A percentile compares a stretch with the other conserved stretches of the same genome.
These are phyloP conservation scores for Perizoma flavofasciatum DNA, from an alignment of 2,888 invertebrate species.

Conservation along the genomic window DNA sequence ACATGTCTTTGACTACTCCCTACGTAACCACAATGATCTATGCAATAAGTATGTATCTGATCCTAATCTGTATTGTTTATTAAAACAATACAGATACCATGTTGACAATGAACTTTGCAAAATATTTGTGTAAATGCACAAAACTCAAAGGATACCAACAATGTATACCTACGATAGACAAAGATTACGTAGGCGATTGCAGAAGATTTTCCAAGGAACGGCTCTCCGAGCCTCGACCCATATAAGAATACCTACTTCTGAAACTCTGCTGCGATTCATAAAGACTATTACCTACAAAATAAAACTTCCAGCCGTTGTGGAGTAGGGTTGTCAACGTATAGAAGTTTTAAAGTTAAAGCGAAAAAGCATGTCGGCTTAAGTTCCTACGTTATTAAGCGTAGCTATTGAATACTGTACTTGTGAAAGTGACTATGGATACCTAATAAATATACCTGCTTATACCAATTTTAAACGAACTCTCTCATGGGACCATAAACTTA, in stretches of 20 bases:
- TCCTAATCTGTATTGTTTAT: too few species aligned
- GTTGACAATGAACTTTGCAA: too few species aligned
- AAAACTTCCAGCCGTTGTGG: conserved; percentile 46
- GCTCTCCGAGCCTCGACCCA: conserved; percentile 44
- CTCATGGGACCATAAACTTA: too few species aligned
- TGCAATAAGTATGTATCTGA: too few species aligned
- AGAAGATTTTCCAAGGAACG: conserved; percentile 37
- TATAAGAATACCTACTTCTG: conserved; percentile 44
- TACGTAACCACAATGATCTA: too few species aligned
- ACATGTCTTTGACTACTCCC: too few species aligned
- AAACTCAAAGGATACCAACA: neutral
- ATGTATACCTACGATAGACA: too few species aligned
- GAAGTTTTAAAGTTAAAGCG: conserved; percentile 21
- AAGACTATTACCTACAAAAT: conserved; percentile 47
- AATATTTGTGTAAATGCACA: neutral
- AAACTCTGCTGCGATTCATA: conserved; percentile 47
- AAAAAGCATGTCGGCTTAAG: conserved; percentile 15
- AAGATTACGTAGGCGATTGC: too few species aligned
- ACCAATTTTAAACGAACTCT: too few species aligned
- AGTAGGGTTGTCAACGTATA: conserved; percentile 39
- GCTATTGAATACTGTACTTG: neutral
- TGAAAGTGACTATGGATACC: neutral
- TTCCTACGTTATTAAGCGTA: neutral
- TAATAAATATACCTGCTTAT: too few species aligned
- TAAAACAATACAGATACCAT: too few species aligned